Base-by-base conservation (phyloP, 1,140 invertebrate genomes). In the Limonius californicus region DNA sequence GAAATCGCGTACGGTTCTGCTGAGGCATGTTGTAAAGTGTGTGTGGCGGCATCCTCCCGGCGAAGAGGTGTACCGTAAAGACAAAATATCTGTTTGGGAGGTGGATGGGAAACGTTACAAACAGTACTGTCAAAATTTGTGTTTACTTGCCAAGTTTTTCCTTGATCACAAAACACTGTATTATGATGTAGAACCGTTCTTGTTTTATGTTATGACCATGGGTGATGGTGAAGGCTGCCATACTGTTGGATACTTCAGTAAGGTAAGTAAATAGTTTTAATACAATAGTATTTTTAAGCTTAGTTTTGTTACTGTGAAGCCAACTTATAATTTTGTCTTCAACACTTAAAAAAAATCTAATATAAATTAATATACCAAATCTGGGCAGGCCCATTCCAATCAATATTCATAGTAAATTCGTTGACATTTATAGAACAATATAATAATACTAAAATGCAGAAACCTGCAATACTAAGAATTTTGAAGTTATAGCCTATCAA, bases 141-240 rank as follows among this genome's bases (percentile, higher is more conserved):
- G 96, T 78, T 82, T 99, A 2, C 80, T 99, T 8, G 95, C 96
- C 1, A 98, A 98, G 78, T 92, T 98, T 75, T 98, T 98, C 79
- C 81, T 98, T 56, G 95, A 99, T 77, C 95, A 98, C 79, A 98
- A 98, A 79, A 98, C 97, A 0, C 79, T 98, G 1, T 98, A 98
- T 80, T 97, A 97, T 74, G 94, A 96, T 73, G 94, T 96, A 14
- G 96, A 98, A 73, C 95, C 95, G 0, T 99, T 99, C 76, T 83
- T 98, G 0, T 98, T 99, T 79, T 99, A 98, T 76, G 92, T 98
- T 1, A 97, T 99, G 94, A 98, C 95, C 0, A 87, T 92, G 64
- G 87, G 87, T 16, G 95, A 98, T 75, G 81, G 84, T 4, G 91
- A 96, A 74, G 95, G 95, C 1, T 97, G 94, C 76, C 95, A 98